phyloP scores from a whole-genome alignment of 2,888 invertebrate genomes.

The Neuroscelio doddi region DNA sequence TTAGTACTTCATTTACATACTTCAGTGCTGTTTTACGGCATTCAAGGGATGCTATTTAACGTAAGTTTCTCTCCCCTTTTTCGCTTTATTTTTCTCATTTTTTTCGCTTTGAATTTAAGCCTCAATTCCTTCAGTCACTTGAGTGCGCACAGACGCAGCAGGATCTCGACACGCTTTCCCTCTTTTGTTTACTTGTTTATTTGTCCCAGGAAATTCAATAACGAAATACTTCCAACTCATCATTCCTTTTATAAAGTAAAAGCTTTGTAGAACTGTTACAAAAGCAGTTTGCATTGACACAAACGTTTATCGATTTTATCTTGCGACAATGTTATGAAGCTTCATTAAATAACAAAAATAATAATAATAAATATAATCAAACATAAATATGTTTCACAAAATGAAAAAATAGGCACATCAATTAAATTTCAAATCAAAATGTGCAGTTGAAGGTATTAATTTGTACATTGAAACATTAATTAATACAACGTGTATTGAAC shows the following conservation, averaged over 20 bases:
- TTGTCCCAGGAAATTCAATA: conserved; percentile 40
- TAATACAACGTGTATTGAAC: background rate
- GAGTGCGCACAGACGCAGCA: conserved; percentile 26
- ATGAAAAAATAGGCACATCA: too few species aligned
- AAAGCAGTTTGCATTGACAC: too few species aligned
- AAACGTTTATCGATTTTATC: too few species aligned
- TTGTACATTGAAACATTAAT: background rate
- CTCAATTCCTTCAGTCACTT: too few species aligned
- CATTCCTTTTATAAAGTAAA: too few species aligned
- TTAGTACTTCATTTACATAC: conserved; percentile 5
- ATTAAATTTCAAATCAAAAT: background rate
- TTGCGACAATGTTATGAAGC: too few species aligned
- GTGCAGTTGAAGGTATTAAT: background rate
- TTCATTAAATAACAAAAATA: too few species aligned
- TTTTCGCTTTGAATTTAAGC: background rate
- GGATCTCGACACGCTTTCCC: too few species aligned
- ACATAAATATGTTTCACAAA: too few species aligned
- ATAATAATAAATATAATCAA: too few species aligned
- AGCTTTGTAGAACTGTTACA: too few species aligned
- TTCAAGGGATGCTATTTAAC: conserved; percentile 26
- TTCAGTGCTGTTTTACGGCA: conserved; percentile 24
- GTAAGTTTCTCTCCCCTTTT: conserved; percentile 8
- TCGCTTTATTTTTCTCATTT: background rate
- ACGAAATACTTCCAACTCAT: too few species aligned
- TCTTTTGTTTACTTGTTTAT: conserved; percentile 30